Base-by-base conservation (phyloP, 2,797 vertebrate species). In the Leuciscus waleckii region DNA sequence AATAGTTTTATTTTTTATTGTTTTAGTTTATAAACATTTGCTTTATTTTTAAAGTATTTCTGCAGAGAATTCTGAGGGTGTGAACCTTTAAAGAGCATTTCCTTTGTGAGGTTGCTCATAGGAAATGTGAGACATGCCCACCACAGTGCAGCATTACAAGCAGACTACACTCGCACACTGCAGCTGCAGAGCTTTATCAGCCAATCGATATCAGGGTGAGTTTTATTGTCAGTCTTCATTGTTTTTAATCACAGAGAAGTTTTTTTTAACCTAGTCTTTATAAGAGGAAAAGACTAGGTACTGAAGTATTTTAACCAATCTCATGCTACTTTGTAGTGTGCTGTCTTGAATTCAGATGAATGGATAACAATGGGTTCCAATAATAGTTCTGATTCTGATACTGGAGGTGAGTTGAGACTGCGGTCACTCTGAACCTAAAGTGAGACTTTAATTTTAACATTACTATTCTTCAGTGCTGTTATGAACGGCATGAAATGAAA, bases 281-380 rank as follows among this genome's bases (percentile, higher is more conserved):
- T 5, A 6, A 80, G 13, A 67, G 41, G 3, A 49, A 63, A 23
- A 79, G 1, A 37, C 39, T 4, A 37, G 2, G 51, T 49, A 23
- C 8, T 21, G 6, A 58, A 6, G 63, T 17, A 63, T 63, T 37
- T 35, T 82, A 7, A 43, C 17, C 71, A 61, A 46, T 82, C 26
- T n/a, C 2, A 1, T 74, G 7, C 14, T 63, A 6, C 51, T 81
- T 70, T 58, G 32, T 37, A 41, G 26, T 13, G 39, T 23, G 26
- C 29, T 2, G n/a, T 49, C 29, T 46, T 46, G 26, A 63, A 63
- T 73, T 46, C 11, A 71, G 69, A 49, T 74, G 81, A 82, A 43
- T 43, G n/a, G n/a, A 58, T 32, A 17, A 21, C 39, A 67, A 67
- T 46, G 8, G 0, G 0, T 11, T 70, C 0, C 6, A 3, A 61